Evolutionary conservation across 2,888 invertebrate genomes (phyloP).

Genomic region (Drosophila hamatofila): DNA sequence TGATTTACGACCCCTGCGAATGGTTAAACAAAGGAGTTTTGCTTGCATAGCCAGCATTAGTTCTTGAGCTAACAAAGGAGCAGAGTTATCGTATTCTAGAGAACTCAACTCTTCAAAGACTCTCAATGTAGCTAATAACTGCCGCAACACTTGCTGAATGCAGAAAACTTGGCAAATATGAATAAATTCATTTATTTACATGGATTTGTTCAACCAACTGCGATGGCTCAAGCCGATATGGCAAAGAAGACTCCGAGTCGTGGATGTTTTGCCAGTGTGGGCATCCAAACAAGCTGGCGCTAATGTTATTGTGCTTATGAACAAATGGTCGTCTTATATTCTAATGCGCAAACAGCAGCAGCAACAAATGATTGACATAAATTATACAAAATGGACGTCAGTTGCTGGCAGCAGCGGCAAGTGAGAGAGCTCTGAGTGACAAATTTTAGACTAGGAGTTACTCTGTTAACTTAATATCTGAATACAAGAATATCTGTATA

Average conservation of each 20-base stretch:
- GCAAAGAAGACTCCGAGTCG: background rate
- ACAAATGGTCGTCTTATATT: conserved; percentile 48
- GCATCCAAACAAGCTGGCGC: conserved; percentile 22
- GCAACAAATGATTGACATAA: conserved; percentile 74
- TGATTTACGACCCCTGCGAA: conserved; percentile 40
- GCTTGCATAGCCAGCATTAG: background rate
- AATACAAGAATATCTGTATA: background rate
- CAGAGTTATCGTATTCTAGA: background rate
- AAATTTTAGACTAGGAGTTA: background rate
- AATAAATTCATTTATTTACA: conserved; percentile 13
- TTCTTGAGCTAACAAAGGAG: background rate
- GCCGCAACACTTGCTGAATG: background rate
- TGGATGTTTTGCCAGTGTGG: background rate
- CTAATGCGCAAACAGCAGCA: conserved; percentile 51
- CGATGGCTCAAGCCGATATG: background rate
- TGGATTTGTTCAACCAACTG: conserved; percentile 1
- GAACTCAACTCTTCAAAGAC: background rate
- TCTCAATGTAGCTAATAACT: background rate
- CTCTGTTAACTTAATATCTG: background rate
- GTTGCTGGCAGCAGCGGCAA: conserved; percentile 6
- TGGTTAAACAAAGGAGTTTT: conserved; percentile 4
- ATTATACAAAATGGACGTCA: conserved; percentile 60
- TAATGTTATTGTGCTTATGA: conserved; percentile 33
- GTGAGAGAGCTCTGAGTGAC: background rate
- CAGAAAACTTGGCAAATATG: background rate